A percentile compares a stretch with the other conserved stretches of the same genome.
Conservation (phyloP, 2,797 vertebrate species). For the Sebastes cheni region DNA sequence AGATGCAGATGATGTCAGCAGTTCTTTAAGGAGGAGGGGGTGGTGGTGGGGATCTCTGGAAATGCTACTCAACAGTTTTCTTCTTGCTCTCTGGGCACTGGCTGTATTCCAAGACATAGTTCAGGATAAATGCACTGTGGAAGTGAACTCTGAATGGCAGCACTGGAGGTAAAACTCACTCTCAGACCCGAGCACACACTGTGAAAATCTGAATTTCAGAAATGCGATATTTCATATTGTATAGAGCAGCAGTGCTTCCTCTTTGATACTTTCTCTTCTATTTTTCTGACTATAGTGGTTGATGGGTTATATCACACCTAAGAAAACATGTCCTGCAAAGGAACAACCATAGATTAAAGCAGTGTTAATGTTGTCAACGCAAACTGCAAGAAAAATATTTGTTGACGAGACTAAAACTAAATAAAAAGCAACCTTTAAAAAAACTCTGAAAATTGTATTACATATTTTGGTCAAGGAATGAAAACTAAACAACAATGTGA, state of each 20-base stretch:
- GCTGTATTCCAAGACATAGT: constrained; percentile 57
- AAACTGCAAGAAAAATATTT: not conserved
- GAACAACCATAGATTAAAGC: not conserved
- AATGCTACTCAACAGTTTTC: constrained; percentile 58
- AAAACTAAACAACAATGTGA: not conserved
- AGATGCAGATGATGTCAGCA: constrained; percentile 67
- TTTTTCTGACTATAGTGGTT: constrained; percentile 12
- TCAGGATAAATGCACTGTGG: constrained; percentile 64
- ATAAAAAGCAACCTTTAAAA: not conserved
- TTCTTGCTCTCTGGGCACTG: constrained; percentile 56
- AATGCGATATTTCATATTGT: constrained; percentile 33
- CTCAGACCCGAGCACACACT: constrained; percentile 36
- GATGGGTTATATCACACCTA: constrained; percentile 8
- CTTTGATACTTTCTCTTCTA: constrained; percentile 20
- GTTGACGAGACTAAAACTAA: not conserved
- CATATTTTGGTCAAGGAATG: not conserved
- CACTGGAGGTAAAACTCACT: constrained; percentile 56
- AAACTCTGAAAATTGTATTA: not conserved
- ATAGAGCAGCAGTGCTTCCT: constrained; percentile 1
- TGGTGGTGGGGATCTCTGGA: constrained; percentile 24
- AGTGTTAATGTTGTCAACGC: not conserved
- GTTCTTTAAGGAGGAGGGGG: constrained; percentile 33
- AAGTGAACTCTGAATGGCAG: constrained; percentile 60
- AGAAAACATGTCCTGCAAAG: not conserved
- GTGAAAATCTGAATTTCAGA: constrained; percentile 43